phyloP scores from a whole-genome alignment of 2,888 invertebrate genomes.

The Parnassius smintheus region DNA sequence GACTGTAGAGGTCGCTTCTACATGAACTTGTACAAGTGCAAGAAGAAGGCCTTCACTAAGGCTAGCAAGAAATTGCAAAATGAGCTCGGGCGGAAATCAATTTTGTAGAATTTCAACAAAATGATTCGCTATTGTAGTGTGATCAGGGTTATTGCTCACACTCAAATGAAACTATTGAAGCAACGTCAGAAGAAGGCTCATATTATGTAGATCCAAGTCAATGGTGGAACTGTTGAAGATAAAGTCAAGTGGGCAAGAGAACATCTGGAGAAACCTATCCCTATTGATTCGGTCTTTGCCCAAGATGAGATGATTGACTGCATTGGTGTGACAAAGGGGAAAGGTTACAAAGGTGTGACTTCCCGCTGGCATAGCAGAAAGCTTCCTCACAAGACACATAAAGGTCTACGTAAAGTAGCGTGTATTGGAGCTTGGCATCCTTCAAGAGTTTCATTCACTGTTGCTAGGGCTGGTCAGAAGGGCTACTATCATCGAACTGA shows the following conservation, averaged over 20 bases:
- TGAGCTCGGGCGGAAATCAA: conserved; percentile 96
- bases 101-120: conserved; percentile 97
- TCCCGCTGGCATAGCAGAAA: conserved; percentile 99
- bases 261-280: conserved; percentile 97
- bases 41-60: conserved; percentile 99
- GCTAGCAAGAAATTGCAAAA: conserved; percentile 99
- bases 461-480: conserved; percentile 99
- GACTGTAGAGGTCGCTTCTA: conserved; percentile 99
- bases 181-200: conserved; percentile 99
- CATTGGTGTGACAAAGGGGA: conserved; percentile 99
- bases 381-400: conserved; percentile 99
- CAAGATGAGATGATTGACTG: conserved; percentile 99
- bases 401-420: conserved; percentile 99
- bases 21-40: conserved; percentile 99
- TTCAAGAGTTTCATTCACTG: conserved; percentile 98
- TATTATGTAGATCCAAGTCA: conserved; percentile 99
- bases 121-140: conserved; percentile 99
- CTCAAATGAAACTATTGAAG: conserved; percentile 98
- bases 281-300: conserved; percentile 94
- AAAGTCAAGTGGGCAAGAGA: conserved; percentile 99
- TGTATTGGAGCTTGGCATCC: conserved; percentile 99
- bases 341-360: conserved; percentile 99
- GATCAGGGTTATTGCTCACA: conserved; percentile 97
- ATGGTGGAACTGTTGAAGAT: conserved; percentile 96
- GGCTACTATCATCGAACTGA: conserved; percentile 99